Conservation (phyloP, 53 echinoderm and acorn worm species). For the Holothuria scabra region DNA sequence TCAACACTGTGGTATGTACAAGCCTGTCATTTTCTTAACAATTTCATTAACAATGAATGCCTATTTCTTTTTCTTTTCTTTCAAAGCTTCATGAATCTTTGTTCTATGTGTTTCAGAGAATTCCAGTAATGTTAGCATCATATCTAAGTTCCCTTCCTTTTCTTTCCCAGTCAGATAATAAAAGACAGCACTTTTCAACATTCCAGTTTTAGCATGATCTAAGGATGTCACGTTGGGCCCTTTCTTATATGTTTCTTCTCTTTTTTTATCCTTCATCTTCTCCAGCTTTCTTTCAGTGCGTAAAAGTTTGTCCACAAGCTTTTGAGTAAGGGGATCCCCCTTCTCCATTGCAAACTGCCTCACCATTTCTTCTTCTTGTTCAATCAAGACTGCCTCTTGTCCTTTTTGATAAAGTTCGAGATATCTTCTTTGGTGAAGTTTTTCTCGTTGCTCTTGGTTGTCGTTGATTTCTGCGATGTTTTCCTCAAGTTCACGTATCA, state of each 20-base stretch:
- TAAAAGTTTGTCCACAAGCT: constrained; percentile 39
- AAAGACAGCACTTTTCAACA: constrained; percentile 38
- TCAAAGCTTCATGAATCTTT: not conserved
- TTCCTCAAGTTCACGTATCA: constrained; percentile 26
- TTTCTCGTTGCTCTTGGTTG: constrained; percentile 24
- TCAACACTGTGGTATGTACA: too few relatives aligned
- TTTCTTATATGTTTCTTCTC: constrained; percentile 40
- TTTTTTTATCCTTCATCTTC: constrained; percentile 35
- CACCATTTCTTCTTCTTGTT: constrained; percentile 49
- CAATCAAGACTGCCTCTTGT: constrained; percentile 29
- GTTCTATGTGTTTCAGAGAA: constrained; percentile 34
- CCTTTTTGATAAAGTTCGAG: constrained; percentile 50
- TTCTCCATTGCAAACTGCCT: constrained; percentile 40
- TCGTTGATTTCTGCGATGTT: constrained; percentile 14
- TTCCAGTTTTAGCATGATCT: constrained; percentile 31
- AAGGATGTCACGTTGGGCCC: constrained; percentile 21
- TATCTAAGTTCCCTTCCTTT: constrained; percentile 31
- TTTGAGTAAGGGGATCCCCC: constrained; percentile 30
- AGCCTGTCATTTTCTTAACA: too few relatives aligned
- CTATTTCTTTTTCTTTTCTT: constrained; percentile 40
- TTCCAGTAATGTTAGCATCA: constrained; percentile 41
- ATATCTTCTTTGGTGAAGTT: constrained; percentile 29
- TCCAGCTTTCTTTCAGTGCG: constrained; percentile 46
- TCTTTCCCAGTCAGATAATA: constrained; percentile 46
- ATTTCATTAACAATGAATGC: not conserved